Conservation (phyloP, 2,888 invertebrate genomes). For the Plagodis dolabraria region DNA sequence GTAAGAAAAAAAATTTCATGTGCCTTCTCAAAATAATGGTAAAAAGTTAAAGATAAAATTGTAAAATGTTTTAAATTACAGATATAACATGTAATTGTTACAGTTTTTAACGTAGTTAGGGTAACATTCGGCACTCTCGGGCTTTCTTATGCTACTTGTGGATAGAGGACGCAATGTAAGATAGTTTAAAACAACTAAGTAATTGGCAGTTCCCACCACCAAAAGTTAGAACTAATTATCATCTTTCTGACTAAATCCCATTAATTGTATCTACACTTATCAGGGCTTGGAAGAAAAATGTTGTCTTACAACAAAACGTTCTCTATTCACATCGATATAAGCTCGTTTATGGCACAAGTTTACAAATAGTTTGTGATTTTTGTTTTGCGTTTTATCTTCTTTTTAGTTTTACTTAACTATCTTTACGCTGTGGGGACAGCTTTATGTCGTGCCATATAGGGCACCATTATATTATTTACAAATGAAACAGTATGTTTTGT, state of each 20-base stretch:
- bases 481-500: conserved; percentile 40
- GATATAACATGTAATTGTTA: conserved; percentile 70
- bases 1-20: conserved; percentile 80
- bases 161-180: conserved; percentile 24
- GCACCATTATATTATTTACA: conserved; percentile 35
- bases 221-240: no score
- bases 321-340: conserved; percentile 16
- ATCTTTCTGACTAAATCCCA: no score
- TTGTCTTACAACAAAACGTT: background rate
- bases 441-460: conserved; percentile 50
- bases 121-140: conserved; percentile 64
- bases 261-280: no score
- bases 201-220: no score
- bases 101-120: conserved; percentile 69
- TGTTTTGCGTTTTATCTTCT: conserved; percentile 31
- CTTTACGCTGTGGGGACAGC: conserved; percentile 51
- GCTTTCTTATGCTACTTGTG: conserved; percentile 40
- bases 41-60: conserved; percentile 55
- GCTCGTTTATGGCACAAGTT: conserved; percentile 23
- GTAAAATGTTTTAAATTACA: conserved; percentile 73
- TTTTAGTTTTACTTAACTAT: conserved; percentile 43
- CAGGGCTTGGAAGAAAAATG: no score
- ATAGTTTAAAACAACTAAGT: no score
- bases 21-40: conserved; percentile 81
- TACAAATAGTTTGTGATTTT: conserved; percentile 23